Evolutionary conservation across 2,797 vertebrate genomes (phyloP).

Genomic region (Spheniscus humboldti): DNA sequence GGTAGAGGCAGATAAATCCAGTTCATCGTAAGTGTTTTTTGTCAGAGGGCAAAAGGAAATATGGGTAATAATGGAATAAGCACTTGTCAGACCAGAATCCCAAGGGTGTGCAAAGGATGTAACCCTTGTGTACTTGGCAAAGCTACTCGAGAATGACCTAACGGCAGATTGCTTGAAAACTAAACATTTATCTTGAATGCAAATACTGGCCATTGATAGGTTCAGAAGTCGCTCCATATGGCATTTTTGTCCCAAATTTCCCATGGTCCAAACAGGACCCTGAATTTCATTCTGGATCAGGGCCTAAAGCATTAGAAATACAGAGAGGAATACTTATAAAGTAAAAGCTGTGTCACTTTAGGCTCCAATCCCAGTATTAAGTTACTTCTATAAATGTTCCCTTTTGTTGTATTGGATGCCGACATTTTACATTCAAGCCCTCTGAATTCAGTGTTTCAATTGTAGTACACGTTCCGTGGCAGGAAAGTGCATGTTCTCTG

Average conservation of each 20-base stretch:
- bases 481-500: slow-evolving; percentile 63
- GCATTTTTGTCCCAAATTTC: neutral
- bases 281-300: neutral
- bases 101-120: slow-evolving; percentile 79
- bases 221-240: neutral
- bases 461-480: slow-evolving; percentile 4
- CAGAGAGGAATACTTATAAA: neutral
- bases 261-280: neutral
- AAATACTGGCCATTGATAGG: neutral
- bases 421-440: slow-evolving; percentile 38
- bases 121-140: slow-evolving; percentile 75
- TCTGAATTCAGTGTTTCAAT: slow-evolving; percentile 37
- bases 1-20: neutral
- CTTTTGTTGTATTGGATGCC: neutral
- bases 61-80: slow-evolving; percentile 22
- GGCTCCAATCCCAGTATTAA: neutral
- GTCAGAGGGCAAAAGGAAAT: slow-evolving; percentile 40
- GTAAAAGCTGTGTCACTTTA: neutral
- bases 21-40: slow-evolving; percentile 20
- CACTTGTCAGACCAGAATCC: slow-evolving; percentile 54
- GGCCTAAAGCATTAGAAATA: neutral
- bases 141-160: slow-evolving; percentile 53
- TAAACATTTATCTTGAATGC: slow-evolving; percentile 20
- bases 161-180: neutral
- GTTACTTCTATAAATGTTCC: neutral